phyloP scores from a whole-genome alignment of 2,888 invertebrate species.

The Camponotus fellah region DNA sequence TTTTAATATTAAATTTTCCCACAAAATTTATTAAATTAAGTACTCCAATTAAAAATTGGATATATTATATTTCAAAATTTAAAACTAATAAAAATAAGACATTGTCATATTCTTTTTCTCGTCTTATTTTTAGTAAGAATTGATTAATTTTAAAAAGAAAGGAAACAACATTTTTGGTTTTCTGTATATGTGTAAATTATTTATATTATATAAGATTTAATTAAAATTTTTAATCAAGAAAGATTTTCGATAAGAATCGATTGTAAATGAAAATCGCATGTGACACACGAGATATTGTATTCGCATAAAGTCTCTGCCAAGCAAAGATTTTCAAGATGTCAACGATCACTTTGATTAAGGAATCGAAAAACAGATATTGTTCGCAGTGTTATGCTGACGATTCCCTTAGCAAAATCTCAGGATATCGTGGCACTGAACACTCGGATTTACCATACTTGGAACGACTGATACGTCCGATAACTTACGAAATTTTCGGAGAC shows the following conservation, averaged over 20 bases:
- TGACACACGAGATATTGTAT: neutral
- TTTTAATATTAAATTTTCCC: too few species aligned
- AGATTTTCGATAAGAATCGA: neutral
- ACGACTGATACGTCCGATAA: conserved; percentile 74
- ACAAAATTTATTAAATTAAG: too few species aligned
- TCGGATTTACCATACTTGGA: conserved; percentile 78
- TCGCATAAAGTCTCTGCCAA: neutral
- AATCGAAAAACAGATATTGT: conserved; percentile 7
- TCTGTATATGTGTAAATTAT: too few species aligned
- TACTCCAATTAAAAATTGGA: too few species aligned
- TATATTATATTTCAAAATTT: too few species aligned
- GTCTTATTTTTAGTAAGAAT: too few species aligned
- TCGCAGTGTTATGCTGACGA: neutral
- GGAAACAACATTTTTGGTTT: too few species aligned
- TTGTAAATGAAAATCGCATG: neutral
- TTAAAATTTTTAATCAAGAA: neutral
- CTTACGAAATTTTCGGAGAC: conserved; percentile 81
- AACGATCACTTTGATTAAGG: conserved; percentile 26
- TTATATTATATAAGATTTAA: too few species aligned
- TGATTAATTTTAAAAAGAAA: too few species aligned
- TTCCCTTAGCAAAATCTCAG: conserved; percentile 9
- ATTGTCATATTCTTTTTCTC: too few species aligned
- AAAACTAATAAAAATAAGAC: too few species aligned
- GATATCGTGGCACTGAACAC: conserved; percentile 65
- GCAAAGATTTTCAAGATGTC: neutral